Conservation (phyloP, 2,113 vertebrate genomes). For the Anoura caudifer region DNA sequence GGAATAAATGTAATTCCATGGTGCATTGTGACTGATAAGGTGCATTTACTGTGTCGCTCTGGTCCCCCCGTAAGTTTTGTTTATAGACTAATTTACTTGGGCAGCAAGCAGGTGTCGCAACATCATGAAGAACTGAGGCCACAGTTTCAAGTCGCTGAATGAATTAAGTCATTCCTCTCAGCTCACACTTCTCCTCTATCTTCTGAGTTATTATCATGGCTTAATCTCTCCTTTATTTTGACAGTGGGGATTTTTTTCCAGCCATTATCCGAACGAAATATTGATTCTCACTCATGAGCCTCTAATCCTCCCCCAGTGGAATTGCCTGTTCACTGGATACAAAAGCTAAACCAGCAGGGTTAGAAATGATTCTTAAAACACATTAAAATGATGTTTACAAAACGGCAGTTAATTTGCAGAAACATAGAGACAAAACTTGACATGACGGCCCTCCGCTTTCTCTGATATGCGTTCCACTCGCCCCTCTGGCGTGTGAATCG, state of each 20-base stretch:
- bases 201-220: constrained; percentile 34
- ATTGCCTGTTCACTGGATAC: not conserved
- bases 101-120: not conserved
- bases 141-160: not conserved
- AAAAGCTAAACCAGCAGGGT: not conserved
- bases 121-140: not conserved
- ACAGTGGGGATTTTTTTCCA: constrained; percentile 27
- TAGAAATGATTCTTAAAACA: constrained; percentile 1
- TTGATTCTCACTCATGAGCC: constrained; percentile 47
- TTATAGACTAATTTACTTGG: not conserved
- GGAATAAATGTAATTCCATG: not conserved
- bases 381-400: constrained; percentile 36
- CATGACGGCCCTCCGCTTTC: not conserved
- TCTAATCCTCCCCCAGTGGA: constrained; percentile 13
- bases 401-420: constrained; percentile 8
- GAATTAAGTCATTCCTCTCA: constrained; percentile 45
- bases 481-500: not conserved
- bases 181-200: not conserved
- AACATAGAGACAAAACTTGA: constrained; percentile 31
- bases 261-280: constrained; percentile 55
- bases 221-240: constrained; percentile 47
- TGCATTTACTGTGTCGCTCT: no score
- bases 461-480: not conserved
- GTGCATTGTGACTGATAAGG: not conserved
- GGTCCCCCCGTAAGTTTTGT: not conserved